Base-by-base conservation (phyloP, 1,140 invertebrate species). In the Aporrectodea caliginosa region DNA sequence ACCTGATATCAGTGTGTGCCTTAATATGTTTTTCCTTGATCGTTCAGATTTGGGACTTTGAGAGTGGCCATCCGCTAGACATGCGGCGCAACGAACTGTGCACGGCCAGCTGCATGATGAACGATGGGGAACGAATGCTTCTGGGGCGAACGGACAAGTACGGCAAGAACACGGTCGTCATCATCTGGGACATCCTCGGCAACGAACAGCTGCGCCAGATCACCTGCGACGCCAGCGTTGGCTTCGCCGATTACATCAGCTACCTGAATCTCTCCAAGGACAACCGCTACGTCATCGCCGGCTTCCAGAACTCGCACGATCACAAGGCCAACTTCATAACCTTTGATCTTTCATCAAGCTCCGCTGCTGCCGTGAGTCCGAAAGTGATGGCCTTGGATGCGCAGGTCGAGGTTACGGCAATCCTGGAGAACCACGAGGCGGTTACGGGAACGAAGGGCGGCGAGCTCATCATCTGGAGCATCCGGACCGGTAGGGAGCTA, bases 1-100 rank as follows among this genome's bases (percentile, higher is more conserved):
- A n/a, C n/a, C n/a, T n/a, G n/a, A n/a, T n/a, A n/a, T n/a, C n/a
- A n/a, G n/a, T n/a, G n/a, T n/a, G n/a, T n/a, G n/a, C n/a, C n/a
- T n/a, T n/a, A n/a, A n/a, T n/a, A n/a, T n/a, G n/a, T n/a, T n/a
- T n/a, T n/a, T n/a, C n/a, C n/a, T n/a, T n/a, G n/a, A n/a, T n/a
- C n/a, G n/a, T n/a, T n/a, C 79, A 88, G 88, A 85, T 89, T n/a
- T 89, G 88, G 88, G 87, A 89, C 79, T 89, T 88, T 81, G 82
- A 82, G 16, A 85, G 84, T 16, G 88, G 87, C 0, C 82, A 83
- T 70, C 86, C 87, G 29, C 78, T 89, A 43, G 85, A 85, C 12
- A 88, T 88, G 86, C 79, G 84, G 1, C 78, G 83, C 29, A 80
- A 82, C 1, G 85, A 87, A 79, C 83, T 85, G 29, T 88, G 87